These are phyloP conservation scores for Xiphorhynchus elegans DNA, from an alignment of 2,113 vertebrate genomes.

Conservation along the genomic window DNA sequence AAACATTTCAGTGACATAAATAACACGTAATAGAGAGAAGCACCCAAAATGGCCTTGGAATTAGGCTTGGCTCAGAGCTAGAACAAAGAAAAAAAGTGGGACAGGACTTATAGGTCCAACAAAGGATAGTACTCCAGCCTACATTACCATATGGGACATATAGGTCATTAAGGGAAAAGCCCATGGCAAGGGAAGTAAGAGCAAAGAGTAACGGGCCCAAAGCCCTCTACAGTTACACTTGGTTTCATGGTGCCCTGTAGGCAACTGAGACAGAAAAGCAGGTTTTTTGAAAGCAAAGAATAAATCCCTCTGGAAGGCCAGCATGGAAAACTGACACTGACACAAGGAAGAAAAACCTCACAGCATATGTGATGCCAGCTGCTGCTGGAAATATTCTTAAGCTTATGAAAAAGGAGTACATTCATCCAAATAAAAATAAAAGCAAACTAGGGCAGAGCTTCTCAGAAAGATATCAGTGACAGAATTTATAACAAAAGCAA, in stretches of 20 bases:
- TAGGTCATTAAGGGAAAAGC: background rate
- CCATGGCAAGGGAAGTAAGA: background rate
- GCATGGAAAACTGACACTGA: constrained; percentile 7
- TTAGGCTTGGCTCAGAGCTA: background rate
- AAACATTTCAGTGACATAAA: background rate
- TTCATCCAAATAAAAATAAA: constrained; percentile 6
- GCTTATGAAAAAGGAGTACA: background rate
- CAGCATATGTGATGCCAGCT: background rate
- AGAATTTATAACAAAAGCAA: background rate
- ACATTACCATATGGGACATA: fast-evolving
- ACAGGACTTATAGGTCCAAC: background rate
- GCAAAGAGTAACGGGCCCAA: fast-evolving
- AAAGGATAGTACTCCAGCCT: background rate
- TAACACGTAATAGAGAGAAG: background rate
- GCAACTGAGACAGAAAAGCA: fast-evolving
- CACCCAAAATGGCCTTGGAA: background rate
- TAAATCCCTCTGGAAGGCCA: constrained; percentile 5
- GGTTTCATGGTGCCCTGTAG: fast-evolving
- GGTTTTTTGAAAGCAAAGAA: background rate
- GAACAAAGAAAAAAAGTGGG: background rate
- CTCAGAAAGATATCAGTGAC: background rate
- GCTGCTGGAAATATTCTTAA: constrained; percentile 5
- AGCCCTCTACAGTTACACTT: background rate
- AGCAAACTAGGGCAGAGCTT: background rate
- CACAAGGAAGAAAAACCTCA: background rate